Evolutionary conservation across 2,888 invertebrate genomes (phyloP).

Genomic region (Melinopterus prodromus): DNA sequence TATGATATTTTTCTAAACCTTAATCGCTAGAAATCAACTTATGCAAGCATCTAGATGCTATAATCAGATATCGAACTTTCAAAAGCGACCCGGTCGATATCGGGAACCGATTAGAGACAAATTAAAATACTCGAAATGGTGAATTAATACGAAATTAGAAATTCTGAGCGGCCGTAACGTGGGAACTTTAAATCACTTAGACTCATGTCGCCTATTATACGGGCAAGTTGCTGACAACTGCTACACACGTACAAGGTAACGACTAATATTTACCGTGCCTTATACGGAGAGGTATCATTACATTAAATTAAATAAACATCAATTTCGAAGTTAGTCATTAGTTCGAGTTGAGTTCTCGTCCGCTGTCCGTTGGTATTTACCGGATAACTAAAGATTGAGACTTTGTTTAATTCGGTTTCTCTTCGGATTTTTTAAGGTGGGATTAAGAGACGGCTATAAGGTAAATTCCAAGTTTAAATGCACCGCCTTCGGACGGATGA

Average conservation of each 20-base stretch:
- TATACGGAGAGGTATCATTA: not conserved
- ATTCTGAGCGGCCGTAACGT: not conserved
- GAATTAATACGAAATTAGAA: not conserved
- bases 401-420: not conserved
- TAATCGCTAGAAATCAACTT: not conserved
- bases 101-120: not conserved
- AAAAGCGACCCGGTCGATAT: not conserved
- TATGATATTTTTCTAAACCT: not conserved
- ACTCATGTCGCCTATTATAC: not conserved
- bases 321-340: slow-evolving; percentile 4
- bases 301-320: slow-evolving; percentile 4
- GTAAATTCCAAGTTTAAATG: not conserved
- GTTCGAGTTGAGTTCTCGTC: not conserved
- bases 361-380: not conserved
- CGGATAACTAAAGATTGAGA: not conserved
- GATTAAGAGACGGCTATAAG: not conserved
- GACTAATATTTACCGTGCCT: not conserved
- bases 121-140: not conserved
- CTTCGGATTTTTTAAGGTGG: not conserved
- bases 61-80: not conserved
- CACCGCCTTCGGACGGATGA: not conserved
- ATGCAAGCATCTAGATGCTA: not conserved
- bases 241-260: not conserved
- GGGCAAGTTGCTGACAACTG: not conserved
- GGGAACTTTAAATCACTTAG: not conserved